Evolutionary conservation across 2,888 invertebrate genomes (phyloP).

Genomic region (Drosophila anceps): DNA sequence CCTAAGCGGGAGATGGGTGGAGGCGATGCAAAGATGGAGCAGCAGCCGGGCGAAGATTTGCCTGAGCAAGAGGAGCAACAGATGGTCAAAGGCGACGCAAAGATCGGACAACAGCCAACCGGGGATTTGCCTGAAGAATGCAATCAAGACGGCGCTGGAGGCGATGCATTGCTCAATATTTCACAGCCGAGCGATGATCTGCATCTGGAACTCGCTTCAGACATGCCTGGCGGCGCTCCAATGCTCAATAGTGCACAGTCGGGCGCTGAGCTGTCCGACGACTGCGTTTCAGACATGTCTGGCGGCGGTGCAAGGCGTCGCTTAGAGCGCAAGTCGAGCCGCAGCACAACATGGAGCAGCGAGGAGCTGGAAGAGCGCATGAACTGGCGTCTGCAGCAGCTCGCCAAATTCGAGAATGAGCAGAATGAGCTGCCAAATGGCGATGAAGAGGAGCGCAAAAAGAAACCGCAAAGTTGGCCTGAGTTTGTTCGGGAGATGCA

Average conservation of each 20-base stretch:
- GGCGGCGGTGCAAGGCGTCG: not conserved
- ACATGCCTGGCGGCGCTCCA: not conserved
- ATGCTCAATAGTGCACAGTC: not conserved
- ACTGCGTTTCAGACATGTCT: not conserved
- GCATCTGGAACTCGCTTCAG: not conserved
- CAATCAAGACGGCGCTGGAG: not conserved
- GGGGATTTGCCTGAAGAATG: not conserved
- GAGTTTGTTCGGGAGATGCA: constrained; percentile 13
- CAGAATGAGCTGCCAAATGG: constrained; percentile 5
- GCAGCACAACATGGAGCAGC: constrained; percentile 1
- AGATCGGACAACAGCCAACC: not conserved
- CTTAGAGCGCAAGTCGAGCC: not conserved
- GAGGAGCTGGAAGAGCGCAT: constrained; percentile 56
- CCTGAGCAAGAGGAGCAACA: too few species aligned
- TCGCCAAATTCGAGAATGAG: constrained; percentile 57
- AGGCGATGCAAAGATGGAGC: too few species aligned
- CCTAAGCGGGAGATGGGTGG: too few species aligned
- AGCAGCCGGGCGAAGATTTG: too few species aligned
- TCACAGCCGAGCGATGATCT: not conserved
- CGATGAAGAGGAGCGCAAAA: not conserved
- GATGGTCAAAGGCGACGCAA: not conserved
- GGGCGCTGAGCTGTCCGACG: too few species aligned
- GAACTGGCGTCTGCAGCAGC: constrained; percentile 47
- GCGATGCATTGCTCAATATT: not conserved
- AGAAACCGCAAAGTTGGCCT: constrained; percentile 16